These are phyloP conservation scores for Drosophila cognata DNA, from an alignment of 2,888 invertebrate species.

Conservation along the genomic window DNA sequence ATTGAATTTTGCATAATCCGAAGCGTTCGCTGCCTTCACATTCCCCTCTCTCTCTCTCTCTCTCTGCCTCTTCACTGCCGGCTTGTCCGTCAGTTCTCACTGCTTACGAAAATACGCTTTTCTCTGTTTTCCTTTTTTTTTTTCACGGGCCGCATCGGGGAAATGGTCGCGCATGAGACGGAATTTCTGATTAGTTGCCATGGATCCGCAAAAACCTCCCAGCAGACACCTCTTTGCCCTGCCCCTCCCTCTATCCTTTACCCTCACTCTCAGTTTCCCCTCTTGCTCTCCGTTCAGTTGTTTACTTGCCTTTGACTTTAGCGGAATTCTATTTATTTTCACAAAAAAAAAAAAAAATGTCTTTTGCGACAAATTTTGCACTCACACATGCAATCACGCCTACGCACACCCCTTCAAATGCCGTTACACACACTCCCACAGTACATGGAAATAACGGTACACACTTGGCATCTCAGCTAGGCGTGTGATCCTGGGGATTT, in stretches of 20 bases:
- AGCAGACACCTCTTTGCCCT: constrained; percentile 19
- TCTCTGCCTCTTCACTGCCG: not conserved
- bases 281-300: constrained; percentile 40
- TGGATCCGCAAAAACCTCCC: constrained; percentile 51
- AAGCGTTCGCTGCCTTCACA: constrained; percentile 24
- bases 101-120: constrained; percentile 36
- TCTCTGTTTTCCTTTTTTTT: constrained; percentile 7
- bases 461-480: constrained; percentile 40
- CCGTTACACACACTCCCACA: constrained; percentile 22
- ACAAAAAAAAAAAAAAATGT: constrained; percentile 40
- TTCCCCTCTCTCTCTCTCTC: not conserved
- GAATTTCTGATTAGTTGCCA: constrained; percentile 76
- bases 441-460: constrained; percentile 54
- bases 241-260: not conserved
- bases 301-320: constrained; percentile 76
- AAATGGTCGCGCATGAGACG: constrained; percentile 74
- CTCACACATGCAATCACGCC: constrained; percentile 37
- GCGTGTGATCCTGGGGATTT: constrained; percentile 74
- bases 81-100: constrained; percentile 21
- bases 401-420: constrained; percentile 41
- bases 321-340: constrained; percentile 78
- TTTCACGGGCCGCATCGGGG: constrained; percentile 54
- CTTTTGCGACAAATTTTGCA: constrained; percentile 68
- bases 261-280: not conserved
- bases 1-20: constrained; percentile 83